Conservation (phyloP, 1,140 invertebrate genomes). For the Hycleus cichorii region DNA sequence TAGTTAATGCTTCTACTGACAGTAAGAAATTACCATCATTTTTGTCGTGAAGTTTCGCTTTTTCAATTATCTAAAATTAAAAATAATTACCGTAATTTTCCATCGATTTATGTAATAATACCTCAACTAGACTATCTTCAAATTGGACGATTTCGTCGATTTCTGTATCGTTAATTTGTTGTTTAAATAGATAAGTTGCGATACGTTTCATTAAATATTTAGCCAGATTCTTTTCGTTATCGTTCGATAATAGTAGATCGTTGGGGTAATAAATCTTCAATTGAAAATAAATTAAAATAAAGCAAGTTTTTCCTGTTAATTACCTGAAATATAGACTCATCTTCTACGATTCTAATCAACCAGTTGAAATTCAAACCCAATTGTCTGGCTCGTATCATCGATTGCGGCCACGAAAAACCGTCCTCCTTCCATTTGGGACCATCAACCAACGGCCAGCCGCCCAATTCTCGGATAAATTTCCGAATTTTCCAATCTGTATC, state of each 20-base stretch:
- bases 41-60: background rate
- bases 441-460: slow-evolving; percentile 78
- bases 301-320: background rate
- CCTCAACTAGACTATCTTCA: background rate
- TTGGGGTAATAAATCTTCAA: too few relatives aligned
- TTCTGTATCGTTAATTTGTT: background rate
- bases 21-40: too few relatives aligned
- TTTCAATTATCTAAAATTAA: background rate
- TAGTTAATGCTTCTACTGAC: background rate
- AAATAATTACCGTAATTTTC: background rate
- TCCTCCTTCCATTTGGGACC: slow-evolving; percentile 61
- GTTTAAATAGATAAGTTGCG: too few relatives aligned
- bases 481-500: slow-evolving; percentile 57
- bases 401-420: slow-evolving; percentile 63
- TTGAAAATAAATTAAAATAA: too few relatives aligned
- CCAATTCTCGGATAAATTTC: slow-evolving; percentile 58
- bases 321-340: background rate
- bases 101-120: too few relatives aligned
- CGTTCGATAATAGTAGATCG: too few relatives aligned
- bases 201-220: too few relatives aligned
- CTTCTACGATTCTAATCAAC: background rate
- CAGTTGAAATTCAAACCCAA: slow-evolving; percentile 62
- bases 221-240: too few relatives aligned
- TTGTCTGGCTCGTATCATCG: slow-evolving; percentile 65
- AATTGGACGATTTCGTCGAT: slow-evolving; percentile 5